These are phyloP conservation scores for Drosophila anceps DNA, from an alignment of 2,888 invertebrate genomes.

Conservation along the genomic window DNA sequence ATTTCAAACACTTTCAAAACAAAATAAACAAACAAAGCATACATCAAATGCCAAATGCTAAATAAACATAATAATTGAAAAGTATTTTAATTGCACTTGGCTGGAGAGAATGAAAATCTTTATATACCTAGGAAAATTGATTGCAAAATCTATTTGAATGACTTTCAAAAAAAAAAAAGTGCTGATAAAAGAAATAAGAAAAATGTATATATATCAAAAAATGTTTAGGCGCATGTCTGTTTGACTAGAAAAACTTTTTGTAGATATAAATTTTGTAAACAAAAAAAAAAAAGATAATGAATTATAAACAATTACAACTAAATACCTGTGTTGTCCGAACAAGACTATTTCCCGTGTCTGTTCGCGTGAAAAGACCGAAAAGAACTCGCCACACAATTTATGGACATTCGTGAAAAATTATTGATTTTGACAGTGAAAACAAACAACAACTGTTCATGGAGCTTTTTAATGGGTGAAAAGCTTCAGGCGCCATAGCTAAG, in stretches of 20 bases:
- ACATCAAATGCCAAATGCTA: conserved; percentile 5
- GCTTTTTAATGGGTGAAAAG: conserved; percentile 13
- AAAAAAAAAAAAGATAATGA: not conserved
- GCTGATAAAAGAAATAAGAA: conserved; percentile 3
- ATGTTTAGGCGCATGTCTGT: not conserved
- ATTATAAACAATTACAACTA: not conserved
- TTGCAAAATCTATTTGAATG: conserved; percentile 8
- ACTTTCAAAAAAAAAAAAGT: conserved; percentile 1
- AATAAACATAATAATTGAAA: conserved; percentile 23
- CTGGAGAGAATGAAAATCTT: conserved; percentile 5
- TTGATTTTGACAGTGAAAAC: conserved; percentile 46
- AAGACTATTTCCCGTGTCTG: conserved; percentile 5
- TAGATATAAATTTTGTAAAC: not conserved
- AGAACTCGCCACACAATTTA: conserved; percentile 16
- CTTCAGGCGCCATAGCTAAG: conserved; percentile 14
- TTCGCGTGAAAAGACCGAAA: conserved; percentile 24
- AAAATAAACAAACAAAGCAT: conserved; percentile 13
- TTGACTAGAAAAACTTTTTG: not conserved
- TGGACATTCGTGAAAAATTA: conserved; percentile 16
- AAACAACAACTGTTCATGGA: conserved; percentile 2
- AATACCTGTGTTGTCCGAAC: conserved; percentile 22
- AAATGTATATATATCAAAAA: conserved; percentile 5
- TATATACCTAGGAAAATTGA: conserved; percentile 23
- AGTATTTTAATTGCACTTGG: conserved; percentile 26
- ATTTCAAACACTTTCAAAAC: conserved; percentile 3